Evolutionary conservation across 2,888 invertebrate genomes (phyloP).

Genomic region (Stratiomys singularior): DNA sequence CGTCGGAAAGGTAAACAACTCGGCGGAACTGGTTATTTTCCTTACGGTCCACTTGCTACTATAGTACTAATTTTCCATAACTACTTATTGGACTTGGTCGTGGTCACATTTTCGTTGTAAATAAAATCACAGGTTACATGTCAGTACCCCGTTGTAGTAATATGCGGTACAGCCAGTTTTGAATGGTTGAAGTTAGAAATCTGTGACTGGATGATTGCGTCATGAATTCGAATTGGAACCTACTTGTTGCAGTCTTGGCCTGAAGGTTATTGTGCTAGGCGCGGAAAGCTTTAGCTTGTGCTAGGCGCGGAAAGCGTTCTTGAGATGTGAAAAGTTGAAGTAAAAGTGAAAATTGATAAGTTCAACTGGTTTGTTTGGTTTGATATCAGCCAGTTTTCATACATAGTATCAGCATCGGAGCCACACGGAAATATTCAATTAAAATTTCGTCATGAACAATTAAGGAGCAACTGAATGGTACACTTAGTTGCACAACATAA

Average conservation of each 20-base stretch:
- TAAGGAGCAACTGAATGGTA: neutral
- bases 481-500: neutral
- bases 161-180: neutral
- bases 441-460: too few species aligned
- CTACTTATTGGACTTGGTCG: neutral
- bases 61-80: conserved; percentile 11
- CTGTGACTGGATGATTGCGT: neutral
- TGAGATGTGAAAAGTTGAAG: too few species aligned
- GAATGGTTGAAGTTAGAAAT: neutral
- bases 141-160: neutral
- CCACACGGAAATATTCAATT: too few species aligned
- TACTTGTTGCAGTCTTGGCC: too few species aligned
- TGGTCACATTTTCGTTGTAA: neutral
- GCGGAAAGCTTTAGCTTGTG: too few species aligned
- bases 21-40: conserved; percentile 17
- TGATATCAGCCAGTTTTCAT: too few species aligned
- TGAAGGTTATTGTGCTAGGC: too few species aligned
- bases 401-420: too few species aligned
- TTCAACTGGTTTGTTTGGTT: too few species aligned
- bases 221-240: neutral
- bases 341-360: too few species aligned
- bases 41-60: neutral
- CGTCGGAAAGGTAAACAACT: conserved; percentile 37
- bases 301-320: too few species aligned
- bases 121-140: neutral